Base-by-base conservation (phyloP, 2,113 vertebrate genomes). In the Heteronetta atricapilla region DNA sequence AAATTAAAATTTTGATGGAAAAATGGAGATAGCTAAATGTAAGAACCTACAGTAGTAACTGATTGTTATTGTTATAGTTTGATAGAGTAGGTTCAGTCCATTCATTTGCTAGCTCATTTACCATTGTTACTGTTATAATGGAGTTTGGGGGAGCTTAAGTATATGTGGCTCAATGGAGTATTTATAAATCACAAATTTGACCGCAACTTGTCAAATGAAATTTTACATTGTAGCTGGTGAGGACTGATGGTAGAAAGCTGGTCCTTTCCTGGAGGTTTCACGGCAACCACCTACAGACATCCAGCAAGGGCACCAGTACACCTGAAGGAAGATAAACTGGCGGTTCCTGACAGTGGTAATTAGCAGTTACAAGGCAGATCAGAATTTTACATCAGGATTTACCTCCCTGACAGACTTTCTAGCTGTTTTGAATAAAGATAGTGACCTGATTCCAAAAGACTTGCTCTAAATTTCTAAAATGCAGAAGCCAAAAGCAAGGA, bases 401-500 rank as follows among this genome's bases (percentile, higher is more conserved):
- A 92, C 21, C 20, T 90, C 22, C 14, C 60, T 56, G 8, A 48
- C 50, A 93, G 40, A 68, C 29, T 83, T 86, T 50, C n/a, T 62
- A 69, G 31, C 10, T 59, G 28, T 23, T 77, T 13, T 63, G 42
- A 26, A 80, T 26, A 63, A 74, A 88, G 13, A 42, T 17, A 76
- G 68, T 2, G 4, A 25, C 13, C 18, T 74, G 21, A 44, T 22
- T 13, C 7, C 33, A 81, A 76, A 90, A 91, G 18, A 31, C n/a
- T 66, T n/a, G 12, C 16, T 29, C 26, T 52, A 42, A 56, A 80
- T 22, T 62, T 59, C 42, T 88, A 60, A 76, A 62, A 56, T 12
- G 8, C 0, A 1, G 33, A 90, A 74, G n/a, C 2, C 0, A 7
- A 84, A 87, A 85, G 10, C 22, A 84, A 0, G 60, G 6, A 88